Base-by-base conservation (phyloP, 2,888 invertebrate genomes). In the Lypha dubia region DNA sequence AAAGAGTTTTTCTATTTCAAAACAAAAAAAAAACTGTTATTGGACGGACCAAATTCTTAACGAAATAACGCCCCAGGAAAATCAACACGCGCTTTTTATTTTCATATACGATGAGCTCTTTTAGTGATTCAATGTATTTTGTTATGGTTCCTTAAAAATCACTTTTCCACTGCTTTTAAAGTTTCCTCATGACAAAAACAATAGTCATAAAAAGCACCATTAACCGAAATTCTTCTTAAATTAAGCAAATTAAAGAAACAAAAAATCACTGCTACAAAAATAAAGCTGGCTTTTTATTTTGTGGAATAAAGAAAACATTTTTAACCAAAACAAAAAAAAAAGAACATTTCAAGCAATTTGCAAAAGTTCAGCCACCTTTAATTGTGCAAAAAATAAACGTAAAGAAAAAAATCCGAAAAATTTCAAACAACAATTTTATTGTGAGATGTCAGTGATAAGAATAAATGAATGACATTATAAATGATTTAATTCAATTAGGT, bases 281-380 rank as follows among this genome's bases (percentile, higher is more conserved):
- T 8, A 41, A 62, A 62, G 53, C 15, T 24, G 15, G 41, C 1
- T 22, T 38, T 41, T 41, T 20, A 2, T 62, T 41, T 9, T 38
- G 28, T 17, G 11, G 20, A 17, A 15, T 32, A n/a, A 32, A 6
- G 38, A 20, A 41, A 15, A 32, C 13, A 41, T 41, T 60, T 60
- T 22, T 38, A 4, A 15, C 15, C 6, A 46, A 17, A 49, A 56
- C 2, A n/a, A n/a, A n/a, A n/a, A n/a, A n/a, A n/a, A n/a, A n/a
- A n/a, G n/a, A n/a, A 7, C n/a, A 28, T n/a, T 32, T n/a, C 7
- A 56, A 56, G 8, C 24, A 15, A 24, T 62, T 62, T 2, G 22
- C 41, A 8, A 62, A 41, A 62, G 62, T 62, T 62, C 62, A 62
- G 62, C 35, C 62, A 62, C 62, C 62, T 62, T 62, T 62, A 41